Percentiles rank a stretch among this genome's conserved stretches.
Evolutionary conservation across 2,797 vertebrate species (phyloP).

Genomic region (Schizopygopsis malacanthus): DNA sequence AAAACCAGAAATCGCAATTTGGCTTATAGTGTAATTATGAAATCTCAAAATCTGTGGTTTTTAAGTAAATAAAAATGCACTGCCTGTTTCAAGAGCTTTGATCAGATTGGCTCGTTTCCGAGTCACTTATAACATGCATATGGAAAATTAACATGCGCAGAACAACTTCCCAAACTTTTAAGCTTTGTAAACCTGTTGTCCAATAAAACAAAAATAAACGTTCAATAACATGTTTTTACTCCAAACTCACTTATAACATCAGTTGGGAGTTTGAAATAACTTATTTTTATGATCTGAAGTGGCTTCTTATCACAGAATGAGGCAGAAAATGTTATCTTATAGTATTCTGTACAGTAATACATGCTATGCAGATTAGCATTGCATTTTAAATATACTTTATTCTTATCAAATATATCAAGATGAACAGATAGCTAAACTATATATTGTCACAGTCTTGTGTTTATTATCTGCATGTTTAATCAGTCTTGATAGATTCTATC

Average conservation of each 20-base stretch:
- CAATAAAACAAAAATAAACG: too few relatives aligned
- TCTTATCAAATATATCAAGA: neutral
- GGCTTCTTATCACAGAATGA: neutral
- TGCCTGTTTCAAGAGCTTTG: too few relatives aligned
- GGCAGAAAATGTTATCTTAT: neutral
- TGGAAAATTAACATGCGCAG: too few relatives aligned
- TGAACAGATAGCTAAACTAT: neutral
- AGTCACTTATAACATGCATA: too few relatives aligned
- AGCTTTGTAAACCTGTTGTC: too few relatives aligned
- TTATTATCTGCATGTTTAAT: neutral
- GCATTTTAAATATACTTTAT: neutral
- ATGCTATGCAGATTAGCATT: neutral
- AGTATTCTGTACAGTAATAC: neutral
- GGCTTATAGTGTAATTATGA: too few relatives aligned
- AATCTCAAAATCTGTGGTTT: too few relatives aligned
- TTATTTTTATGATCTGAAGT: neutral
- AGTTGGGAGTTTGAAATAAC: neutral
- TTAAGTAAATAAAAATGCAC: too few relatives aligned
- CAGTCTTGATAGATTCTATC: too few relatives aligned
- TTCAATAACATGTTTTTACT: neutral
- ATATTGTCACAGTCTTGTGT: neutral
- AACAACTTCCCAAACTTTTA: too few relatives aligned
- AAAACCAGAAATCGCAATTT: too few relatives aligned
- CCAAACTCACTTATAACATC: neutral
- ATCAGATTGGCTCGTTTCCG: too few relatives aligned